Base-by-base conservation (phyloP, 2,797 vertebrate species). In the Poecilia gillii region DNA sequence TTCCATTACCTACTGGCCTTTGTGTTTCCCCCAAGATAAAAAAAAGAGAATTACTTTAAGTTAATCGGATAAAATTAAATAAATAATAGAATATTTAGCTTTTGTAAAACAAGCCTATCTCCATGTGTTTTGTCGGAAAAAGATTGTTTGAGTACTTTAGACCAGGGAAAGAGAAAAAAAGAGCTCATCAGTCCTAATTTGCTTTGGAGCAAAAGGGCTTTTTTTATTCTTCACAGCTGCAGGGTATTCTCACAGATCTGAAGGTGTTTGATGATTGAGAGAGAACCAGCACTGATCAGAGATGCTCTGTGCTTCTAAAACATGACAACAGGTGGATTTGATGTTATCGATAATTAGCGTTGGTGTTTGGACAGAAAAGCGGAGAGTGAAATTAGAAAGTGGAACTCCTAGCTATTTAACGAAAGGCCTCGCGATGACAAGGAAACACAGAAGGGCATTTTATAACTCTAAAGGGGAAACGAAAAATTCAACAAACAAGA, bases 171-270 rank as follows among this genome's bases (percentile, higher is more conserved):
- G 53, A 59, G 0, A 59, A 16, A 59, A 51, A 31, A 31, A 59
- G 57, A 62, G 57, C 57, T 62, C 57, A 62, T 62, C 57, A 62
- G 57, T 62, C 13, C 14, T 62, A 62, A 62, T 62, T 62, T 33
- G 57, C 28, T 62, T 62, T 62, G 57, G 28, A 62, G 13, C 57
- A 59, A n/a, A 28, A 57, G 25, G n/a, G n/a, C 11, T 9, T 55
- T 55, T 28, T 57, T 57, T 28, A 51, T 51, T 57, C 55, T 57
- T 28, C 55, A 57, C 55, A 28, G 55, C 55, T 57, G 55, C 55
- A 12, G 55, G 55, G 25, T 57, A 13, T 57, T 28, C n/a, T n/a
- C n/a, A 28, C n/a, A 57, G 55, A 57, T 57, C 55, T 57, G 55
- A 28, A 13, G 9, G n/a, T 57, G n/a, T 57, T 28, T 57, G 55